Percentiles rank a stretch among this genome's conserved stretches.
These are phyloP conservation scores for Pantelozetes paolii DNA, from an alignment of 2,888 invertebrate species.

Conservation along the genomic window DNA sequence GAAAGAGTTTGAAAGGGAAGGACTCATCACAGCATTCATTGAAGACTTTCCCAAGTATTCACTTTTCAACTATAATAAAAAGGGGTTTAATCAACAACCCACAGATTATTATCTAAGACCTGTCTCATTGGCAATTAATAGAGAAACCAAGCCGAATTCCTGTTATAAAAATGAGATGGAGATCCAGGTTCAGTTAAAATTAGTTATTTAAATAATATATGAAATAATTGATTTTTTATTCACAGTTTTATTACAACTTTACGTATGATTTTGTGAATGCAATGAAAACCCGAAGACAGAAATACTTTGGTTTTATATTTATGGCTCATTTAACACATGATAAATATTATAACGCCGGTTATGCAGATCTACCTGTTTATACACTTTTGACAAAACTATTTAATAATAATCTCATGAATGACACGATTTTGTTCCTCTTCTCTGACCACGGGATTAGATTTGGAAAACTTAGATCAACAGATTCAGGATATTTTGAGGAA, in stretches of 20 bases:
- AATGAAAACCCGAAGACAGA: conserved; percentile 11
- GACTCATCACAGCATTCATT: conserved; percentile 52
- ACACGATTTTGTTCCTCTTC: conserved; percentile 66
- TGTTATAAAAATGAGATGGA: conserved; percentile 36
- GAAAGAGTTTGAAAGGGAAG: conserved; percentile 50
- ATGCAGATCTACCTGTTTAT: conserved; percentile 51
- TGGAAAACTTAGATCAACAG: conserved; percentile 75
- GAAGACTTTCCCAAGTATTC: conserved; percentile 52
- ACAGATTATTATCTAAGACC: conserved; percentile 53
- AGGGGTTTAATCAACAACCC: conserved; percentile 51
- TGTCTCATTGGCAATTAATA: conserved; percentile 51
- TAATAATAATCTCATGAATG: conserved; percentile 59
- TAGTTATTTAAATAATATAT: background rate
- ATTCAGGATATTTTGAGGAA: conserved; percentile 55
- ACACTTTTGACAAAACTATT: conserved; percentile 60
- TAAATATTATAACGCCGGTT: conserved; percentile 50
- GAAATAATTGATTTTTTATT: background rate
- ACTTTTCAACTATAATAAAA: conserved; percentile 52
- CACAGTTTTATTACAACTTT: conserved; percentile 37
- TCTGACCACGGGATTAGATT: conserved; percentile 88
- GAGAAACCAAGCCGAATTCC: conserved; percentile 31
- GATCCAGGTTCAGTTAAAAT: conserved; percentile 25
- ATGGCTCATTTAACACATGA: conserved; percentile 53
- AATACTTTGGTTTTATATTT: conserved; percentile 51
- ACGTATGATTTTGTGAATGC: conserved; percentile 20